phyloP scores from a whole-genome alignment of 2,797 vertebrate species.

The Spondyliosoma cantharus region DNA sequence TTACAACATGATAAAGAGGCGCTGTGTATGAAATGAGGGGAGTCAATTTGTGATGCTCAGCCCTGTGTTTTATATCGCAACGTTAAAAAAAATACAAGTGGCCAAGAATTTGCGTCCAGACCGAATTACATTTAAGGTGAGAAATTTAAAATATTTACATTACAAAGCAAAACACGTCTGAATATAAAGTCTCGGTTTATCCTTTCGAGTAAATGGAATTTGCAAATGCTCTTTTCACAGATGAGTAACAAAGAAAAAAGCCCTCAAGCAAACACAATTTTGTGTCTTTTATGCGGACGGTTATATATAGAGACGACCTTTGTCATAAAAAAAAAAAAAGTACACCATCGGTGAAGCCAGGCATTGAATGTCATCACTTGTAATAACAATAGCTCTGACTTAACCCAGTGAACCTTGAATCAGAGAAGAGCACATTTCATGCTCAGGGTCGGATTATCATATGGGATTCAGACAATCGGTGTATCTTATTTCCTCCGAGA shows the following conservation, averaged over 20 bases:
- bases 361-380: slow-evolving; percentile 57
- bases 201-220: slow-evolving; percentile 26
- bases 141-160: slow-evolving; percentile 23
- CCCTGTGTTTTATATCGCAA: slow-evolving; percentile 38
- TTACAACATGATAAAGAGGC: slow-evolving; percentile 85
- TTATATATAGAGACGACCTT: slow-evolving; percentile 59
- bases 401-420: slow-evolving; percentile 59
- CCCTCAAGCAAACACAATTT: slow-evolving; percentile 11
- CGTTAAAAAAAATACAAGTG: slow-evolving; percentile 42
- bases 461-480: slow-evolving; percentile 42
- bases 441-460: slow-evolving; percentile 39
- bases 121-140: slow-evolving; percentile 32
- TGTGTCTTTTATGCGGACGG: slow-evolving; percentile 35
- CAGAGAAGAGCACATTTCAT: slow-evolving; percentile 41
- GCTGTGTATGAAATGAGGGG: slow-evolving; percentile 64
- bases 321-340: slow-evolving; percentile 43
- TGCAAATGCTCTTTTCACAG: slow-evolving; percentile 28
- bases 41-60: slow-evolving; percentile 73
- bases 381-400: slow-evolving; percentile 65
- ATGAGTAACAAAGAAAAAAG: slow-evolving; percentile 18
- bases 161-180: background rate
- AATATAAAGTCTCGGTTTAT: slow-evolving; percentile 28
- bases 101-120: slow-evolving; percentile 29
- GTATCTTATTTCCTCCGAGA: slow-evolving; percentile 37
- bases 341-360: slow-evolving; percentile 45